Evolutionary conservation across 2,797 vertebrate genomes (phyloP).

Genomic region (Macropus fuliginosus): DNA sequence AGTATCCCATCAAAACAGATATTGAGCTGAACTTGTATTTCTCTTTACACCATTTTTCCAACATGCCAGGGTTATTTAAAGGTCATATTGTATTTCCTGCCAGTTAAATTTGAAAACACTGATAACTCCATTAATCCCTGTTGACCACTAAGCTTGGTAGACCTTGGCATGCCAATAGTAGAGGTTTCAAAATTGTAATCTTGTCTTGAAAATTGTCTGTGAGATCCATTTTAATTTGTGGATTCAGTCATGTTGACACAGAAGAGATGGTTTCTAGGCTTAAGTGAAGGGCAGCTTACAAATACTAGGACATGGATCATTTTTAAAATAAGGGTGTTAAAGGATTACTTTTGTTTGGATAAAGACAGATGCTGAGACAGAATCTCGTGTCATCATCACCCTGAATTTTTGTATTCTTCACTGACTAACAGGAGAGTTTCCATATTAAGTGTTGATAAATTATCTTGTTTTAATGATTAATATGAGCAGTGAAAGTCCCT

Average conservation of each 20-base stretch:
- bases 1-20: background rate
- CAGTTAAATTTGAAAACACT: constrained; percentile 26
- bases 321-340: background rate
- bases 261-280: background rate
- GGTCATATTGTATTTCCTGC: constrained; percentile 2
- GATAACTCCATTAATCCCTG: constrained; percentile 28
- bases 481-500: background rate
- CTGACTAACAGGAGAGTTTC: background rate
- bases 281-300: background rate
- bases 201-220: constrained; percentile 2
- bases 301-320: background rate
- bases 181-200: constrained; percentile 10
- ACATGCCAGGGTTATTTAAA: constrained; percentile 7
- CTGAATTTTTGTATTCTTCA: background rate
- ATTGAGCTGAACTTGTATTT: constrained; percentile 21
- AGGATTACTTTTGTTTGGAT: background rate
- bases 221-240: constrained; percentile 17
- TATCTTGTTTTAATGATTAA: background rate
- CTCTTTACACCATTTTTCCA: background rate
- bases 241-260: background rate
- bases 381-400: background rate
- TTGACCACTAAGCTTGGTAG: constrained; percentile 37
- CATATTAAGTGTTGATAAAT: background rate
- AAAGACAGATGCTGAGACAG: background rate
- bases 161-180: constrained; percentile 27